Conservation (phyloP, 2,888 invertebrate genomes). For the Salpingus planirostris region DNA sequence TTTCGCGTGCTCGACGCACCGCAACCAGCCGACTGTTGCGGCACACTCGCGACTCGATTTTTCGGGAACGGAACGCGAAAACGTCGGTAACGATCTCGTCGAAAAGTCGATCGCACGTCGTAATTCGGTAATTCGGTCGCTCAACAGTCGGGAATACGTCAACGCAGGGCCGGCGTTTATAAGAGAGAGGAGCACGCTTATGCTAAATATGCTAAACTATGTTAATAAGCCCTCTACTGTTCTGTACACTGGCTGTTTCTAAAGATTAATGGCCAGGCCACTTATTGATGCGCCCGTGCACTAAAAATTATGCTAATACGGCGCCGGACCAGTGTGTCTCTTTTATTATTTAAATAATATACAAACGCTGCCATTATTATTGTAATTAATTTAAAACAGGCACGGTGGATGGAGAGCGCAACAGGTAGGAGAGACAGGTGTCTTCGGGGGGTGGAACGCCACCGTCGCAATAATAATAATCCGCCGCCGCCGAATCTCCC, state of each 20-base stretch:
- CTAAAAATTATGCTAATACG: conserved; percentile 15
- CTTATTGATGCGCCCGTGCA: conserved; percentile 16
- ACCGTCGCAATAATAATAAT: no score
- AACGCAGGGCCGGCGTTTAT: no score
- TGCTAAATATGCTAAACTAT: conserved; percentile 30
- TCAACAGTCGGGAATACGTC: conserved; percentile 27
- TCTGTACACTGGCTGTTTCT: conserved; percentile 10
- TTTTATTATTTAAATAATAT: conserved; percentile 29
- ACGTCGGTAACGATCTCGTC: conserved; percentile 10
- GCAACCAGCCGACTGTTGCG: no score
- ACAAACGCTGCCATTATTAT: conserved; percentile 26
- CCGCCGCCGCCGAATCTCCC: no score
- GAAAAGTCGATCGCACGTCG: no score
- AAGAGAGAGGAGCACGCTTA: conserved; percentile 31
- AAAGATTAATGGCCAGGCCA: conserved; percentile 28
- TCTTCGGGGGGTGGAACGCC: no score
- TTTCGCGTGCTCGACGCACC: no score
- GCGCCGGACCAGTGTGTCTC: conserved; percentile 20
- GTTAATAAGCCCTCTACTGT: conserved; percentile 30
- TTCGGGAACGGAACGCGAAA: no score
- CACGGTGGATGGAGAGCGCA: conserved; percentile 6
- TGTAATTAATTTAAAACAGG: conserved; percentile 27
- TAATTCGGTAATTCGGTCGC: no score
- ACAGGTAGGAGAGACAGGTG: conserved; percentile 16
- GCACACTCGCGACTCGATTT: no score